Conservation (phyloP, 2,888 invertebrate species). For the Philopedon plagiatum region DNA sequence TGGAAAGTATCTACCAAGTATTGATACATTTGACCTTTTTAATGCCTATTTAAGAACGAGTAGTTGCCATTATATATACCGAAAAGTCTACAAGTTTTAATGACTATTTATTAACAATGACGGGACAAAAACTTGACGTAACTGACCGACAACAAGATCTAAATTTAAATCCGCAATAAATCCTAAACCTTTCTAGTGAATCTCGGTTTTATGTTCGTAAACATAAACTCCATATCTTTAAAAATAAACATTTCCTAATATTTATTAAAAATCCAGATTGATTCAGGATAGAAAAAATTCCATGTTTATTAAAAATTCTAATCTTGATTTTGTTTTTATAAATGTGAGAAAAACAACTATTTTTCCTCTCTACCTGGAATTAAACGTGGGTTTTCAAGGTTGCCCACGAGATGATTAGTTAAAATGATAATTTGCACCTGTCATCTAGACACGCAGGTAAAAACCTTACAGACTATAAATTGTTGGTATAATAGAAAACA, state of each 20-base stretch:
- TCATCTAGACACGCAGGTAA: slow-evolving; percentile 26
- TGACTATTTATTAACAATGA: too few species aligned
- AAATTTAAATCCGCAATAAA: too few species aligned
- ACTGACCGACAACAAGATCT: too few species aligned
- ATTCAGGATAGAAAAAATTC: too few species aligned
- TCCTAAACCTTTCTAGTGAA: too few species aligned
- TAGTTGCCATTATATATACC: too few species aligned
- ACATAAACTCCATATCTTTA: too few species aligned
- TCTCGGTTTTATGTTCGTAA: too few species aligned
- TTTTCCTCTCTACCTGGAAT: slow-evolving; percentile 1
- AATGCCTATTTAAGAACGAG: background rate
- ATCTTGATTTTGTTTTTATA: background rate
- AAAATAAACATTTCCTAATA: too few species aligned
- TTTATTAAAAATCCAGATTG: too few species aligned
- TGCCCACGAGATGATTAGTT: slow-evolving; percentile 32
- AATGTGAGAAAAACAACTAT: background rate
- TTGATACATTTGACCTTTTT: slow-evolving; percentile 1
- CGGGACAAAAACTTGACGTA: too few species aligned
- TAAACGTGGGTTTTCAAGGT: slow-evolving; percentile 10
- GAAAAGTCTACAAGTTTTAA: too few species aligned
- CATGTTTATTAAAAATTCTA: background rate
- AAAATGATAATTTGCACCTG: slow-evolving; percentile 36
- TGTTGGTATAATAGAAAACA: background rate
- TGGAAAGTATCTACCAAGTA: slow-evolving; percentile 9
- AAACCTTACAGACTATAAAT: slow-evolving; percentile 20